Conservation (phyloP, 1,140 invertebrate species). For the Ridgeia piscesae region DNA sequence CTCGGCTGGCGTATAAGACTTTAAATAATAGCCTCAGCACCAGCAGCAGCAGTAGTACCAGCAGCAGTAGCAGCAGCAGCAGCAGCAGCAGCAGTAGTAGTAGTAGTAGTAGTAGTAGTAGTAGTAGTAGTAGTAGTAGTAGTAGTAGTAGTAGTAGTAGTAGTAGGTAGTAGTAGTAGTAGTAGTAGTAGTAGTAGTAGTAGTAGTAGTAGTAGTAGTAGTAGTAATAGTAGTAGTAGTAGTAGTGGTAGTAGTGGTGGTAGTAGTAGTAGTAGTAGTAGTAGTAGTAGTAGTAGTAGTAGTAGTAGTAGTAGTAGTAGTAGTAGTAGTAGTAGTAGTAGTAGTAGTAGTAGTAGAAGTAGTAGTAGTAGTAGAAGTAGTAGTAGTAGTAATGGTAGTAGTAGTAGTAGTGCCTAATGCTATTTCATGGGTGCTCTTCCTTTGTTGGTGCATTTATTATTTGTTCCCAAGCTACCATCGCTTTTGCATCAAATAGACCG, state of each 20-base stretch:
- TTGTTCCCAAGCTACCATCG: too few relatives aligned
- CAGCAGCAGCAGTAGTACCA: conserved; percentile 22
- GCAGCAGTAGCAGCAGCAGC: conserved; percentile 20
- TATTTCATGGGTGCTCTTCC: conserved; percentile 5
- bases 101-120: conserved; percentile 25
- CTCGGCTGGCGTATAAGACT: too few relatives aligned
- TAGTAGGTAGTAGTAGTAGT: too few relatives aligned
- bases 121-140: conserved; percentile 24
- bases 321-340: conserved; percentile 26
- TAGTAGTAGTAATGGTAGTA: conserved; percentile 28
- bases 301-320: conserved; percentile 25
- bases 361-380: conserved; percentile 25
- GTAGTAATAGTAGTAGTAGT: conserved; percentile 24
- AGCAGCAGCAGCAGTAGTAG: conserved; percentile 23
- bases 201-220: conserved; percentile 23
- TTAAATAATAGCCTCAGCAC: conserved; percentile 16
- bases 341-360: conserved; percentile 24
- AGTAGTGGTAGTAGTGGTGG: conserved; percentile 22
- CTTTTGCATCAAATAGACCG: too few relatives aligned
- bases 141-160: conserved; percentile 23
- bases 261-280: conserved; percentile 23
- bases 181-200: conserved; percentile 22
- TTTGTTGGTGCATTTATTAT: too few relatives aligned
- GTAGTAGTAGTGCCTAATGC: conserved; percentile 24
- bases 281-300: conserved; percentile 24